A percentile compares a stretch with the other conserved stretches of the same genome.
phyloP scores from a whole-genome alignment of 2,888 invertebrate genomes.

The Galerucella nymphaeae region DNA sequence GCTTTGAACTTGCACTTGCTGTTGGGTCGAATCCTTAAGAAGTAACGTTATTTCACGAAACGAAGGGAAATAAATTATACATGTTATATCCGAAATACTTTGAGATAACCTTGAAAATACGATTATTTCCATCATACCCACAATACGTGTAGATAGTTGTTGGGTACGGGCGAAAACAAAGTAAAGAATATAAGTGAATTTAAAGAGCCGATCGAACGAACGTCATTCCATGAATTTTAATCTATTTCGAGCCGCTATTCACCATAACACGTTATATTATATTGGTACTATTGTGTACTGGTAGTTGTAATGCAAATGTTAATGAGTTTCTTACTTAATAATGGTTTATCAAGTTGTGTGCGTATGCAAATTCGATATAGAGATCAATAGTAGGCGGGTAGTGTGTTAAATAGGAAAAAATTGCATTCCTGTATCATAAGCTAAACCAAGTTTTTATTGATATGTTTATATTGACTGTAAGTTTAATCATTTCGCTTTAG shows the following conservation, averaged over 20 bases:
- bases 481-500: too few relatives aligned
- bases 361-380: slow-evolving; percentile 13
- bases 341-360: slow-evolving; percentile 1
- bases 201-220: background rate
- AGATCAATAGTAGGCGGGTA: slow-evolving; percentile 31
- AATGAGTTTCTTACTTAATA: slow-evolving; percentile 11
- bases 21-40: too few relatives aligned
- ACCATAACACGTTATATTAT: slow-evolving; percentile 2
- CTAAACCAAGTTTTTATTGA: background rate
- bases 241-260: background rate
- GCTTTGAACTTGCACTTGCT: too few relatives aligned
- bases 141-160: too few relatives aligned
- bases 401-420: background rate
- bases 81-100: too few relatives aligned
- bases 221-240: background rate
- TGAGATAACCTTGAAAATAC: too few relatives aligned
- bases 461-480: background rate
- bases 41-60: too few relatives aligned
- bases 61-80: too few relatives aligned
- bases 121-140: too few relatives aligned
- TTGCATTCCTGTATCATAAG: background rate
- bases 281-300: background rate
- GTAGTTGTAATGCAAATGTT: slow-evolving; percentile 10
- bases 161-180: too few relatives aligned
- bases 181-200: too few relatives aligned